Evolutionary conservation across 2,797 vertebrate species (phyloP), one percentile per base, ranked within the genome.

Genomic region (Mionectes olivaceus): DNA sequence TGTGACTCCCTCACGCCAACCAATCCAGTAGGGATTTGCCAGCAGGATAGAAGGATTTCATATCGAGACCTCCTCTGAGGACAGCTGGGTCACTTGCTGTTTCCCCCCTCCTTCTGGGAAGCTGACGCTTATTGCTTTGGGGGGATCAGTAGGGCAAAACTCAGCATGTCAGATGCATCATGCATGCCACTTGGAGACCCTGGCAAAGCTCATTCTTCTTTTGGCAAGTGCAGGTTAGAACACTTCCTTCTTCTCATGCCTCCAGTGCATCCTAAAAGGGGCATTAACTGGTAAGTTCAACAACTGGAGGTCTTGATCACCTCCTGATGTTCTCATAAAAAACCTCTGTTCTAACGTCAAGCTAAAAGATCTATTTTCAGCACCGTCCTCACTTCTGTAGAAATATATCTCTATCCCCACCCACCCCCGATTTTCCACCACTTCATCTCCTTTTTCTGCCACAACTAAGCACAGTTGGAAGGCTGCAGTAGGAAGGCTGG

Each of bases 101-200:
- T 83, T 84, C 33, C 37, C 37, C 47, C 23, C 33, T 76, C 75
- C 53, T 85, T 63, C 60, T 74, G 76, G 49, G 87, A 97, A 85
- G 89, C 69, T 80, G 75, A 41, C 87, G 75, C 52, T 84, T 85
- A 63, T 35, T 44, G 47, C 55, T 91, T 83, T 6, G 4, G 22
- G n/a, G 63, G 59, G 44, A 91, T 81, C 59, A 87, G 74, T 6
- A 87, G 67, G 95, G 96, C 93, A 96, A 90, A 76, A 78, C 69
- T 96, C 93, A 95, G 92, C 93, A 96, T 39, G 44, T 92, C 60
- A 84, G 82, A 90, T 82, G 93, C 91, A 91, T 94, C 95, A 96
- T 91, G 94, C 88, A 85, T 94, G 95, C 91, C 89, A 39, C 91
- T 73, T 59, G 59, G 81, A 82, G 89, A 94, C 83, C 67, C 87